Base-by-base conservation (phyloP, 2,797 vertebrate genomes). In the Myotis daubentonii region DNA sequence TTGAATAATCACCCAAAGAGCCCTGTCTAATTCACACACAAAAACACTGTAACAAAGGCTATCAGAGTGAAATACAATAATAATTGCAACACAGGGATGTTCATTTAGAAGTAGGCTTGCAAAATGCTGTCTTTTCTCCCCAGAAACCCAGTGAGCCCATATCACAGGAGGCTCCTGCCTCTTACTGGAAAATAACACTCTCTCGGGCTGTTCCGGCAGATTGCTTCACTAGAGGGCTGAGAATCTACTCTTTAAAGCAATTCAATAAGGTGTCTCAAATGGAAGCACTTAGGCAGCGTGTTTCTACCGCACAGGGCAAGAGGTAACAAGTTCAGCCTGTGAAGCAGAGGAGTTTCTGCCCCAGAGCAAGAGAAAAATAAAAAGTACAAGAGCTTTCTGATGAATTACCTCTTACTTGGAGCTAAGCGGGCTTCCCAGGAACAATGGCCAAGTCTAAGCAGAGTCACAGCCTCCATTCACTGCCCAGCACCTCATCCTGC, bases 261-360 rank as follows among this genome's bases (percentile, higher is more conserved):
- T 41, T 83, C 83, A 95, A 44, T 55, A 81, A 97, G 91, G 57
- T 66, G 7, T 93, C 93, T 97, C 94, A 93, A 80, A 75, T 82
- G 93, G 93, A 97, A 96, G 62, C 57, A 11, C n/a, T 95, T 94
- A 55, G 97, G 94, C 95, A 98, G 95, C 96, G 0, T 30, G 75
- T 76, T 96, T 97, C 97, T 95, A 92, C 94, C 85, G 97, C 78
- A 22, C 72, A 19, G 94, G 55, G 70, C 94, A 95, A 75, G 81
- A 94, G 80, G 93, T 95, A 95, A 98, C 97, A 97, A 38, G n/a
- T 97, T 95, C 96, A 96, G 25, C 49, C 74, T 97, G 76, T 89
- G 92, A 93, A 97, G 92, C 93, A 20, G 51, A 97, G 75, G 85
- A 93, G 72, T 76, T 94, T 74, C 87, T 97, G 81, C 84, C 85